A percentile compares a stretch with the other conserved stretches of the same genome.
These are phyloP conservation scores for Eretmochelys imbricata DNA, from an alignment of 2,113 vertebrate species.

Conservation along the genomic window DNA sequence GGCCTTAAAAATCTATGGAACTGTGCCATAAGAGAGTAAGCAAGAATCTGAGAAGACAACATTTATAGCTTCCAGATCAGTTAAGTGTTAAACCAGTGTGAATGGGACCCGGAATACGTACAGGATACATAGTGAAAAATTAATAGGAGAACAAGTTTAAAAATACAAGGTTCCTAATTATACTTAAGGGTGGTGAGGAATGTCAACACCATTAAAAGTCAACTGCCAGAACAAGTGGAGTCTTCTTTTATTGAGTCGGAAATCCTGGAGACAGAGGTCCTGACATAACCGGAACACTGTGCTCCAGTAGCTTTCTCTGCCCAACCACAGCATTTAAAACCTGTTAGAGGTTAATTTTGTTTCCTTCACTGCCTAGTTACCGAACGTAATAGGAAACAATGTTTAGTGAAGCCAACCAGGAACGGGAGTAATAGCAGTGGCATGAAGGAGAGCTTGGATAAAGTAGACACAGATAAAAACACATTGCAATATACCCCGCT, in stretches of 20 bases:
- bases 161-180: constrained; percentile 16
- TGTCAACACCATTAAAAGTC: background rate
- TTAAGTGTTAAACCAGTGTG: background rate
- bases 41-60: background rate
- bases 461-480: background rate
- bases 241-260: background rate
- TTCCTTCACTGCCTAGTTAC: background rate
- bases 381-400: background rate
- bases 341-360: background rate
- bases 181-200: background rate
- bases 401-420: background rate
- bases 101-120: background rate
- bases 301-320: background rate
- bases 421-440: background rate
- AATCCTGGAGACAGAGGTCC: background rate
- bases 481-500: background rate
- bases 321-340: background rate
- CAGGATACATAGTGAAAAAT: background rate
- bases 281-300: background rate
- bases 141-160: constrained; percentile 14
- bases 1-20: background rate
- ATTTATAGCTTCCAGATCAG: background rate
- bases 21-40: background rate
- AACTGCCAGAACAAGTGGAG: background rate
- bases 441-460: background rate